These are phyloP conservation scores for Phalanger gymnotis DNA, from an alignment of 2,797 vertebrate species.

Conservation along the genomic window DNA sequence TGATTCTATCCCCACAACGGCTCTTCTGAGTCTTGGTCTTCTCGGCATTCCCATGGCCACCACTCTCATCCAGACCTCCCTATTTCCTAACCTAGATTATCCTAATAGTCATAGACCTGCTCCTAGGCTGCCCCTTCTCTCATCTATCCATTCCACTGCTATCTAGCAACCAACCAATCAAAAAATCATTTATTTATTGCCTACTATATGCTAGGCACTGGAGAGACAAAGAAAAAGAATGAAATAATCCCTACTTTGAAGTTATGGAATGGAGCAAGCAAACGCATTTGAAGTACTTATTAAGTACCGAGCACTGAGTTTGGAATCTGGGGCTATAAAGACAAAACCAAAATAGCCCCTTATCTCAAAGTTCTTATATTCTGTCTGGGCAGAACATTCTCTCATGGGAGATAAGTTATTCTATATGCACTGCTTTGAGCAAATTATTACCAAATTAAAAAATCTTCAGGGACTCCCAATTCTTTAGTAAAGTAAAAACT, in stretches of 20 bases:
- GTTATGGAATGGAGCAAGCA: not conserved
- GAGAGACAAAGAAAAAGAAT: not conserved
- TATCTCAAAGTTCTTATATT: not conserved
- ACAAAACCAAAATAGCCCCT: not conserved
- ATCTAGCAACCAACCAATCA: not conserved
- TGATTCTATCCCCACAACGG: not conserved
- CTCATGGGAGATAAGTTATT: not conserved
- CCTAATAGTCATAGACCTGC: not conserved
- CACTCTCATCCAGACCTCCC: not conserved
- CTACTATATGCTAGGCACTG: not conserved
- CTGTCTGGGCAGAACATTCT: not conserved
- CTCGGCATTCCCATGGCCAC: not conserved
- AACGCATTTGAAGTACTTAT: not conserved
- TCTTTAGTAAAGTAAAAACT: not conserved
- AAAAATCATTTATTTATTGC: not conserved
- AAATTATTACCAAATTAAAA: not conserved
- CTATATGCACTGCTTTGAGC: not conserved
- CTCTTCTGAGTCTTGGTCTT: not conserved
- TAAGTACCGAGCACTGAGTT: not conserved
- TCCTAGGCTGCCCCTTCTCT: not conserved
- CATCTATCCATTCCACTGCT: not conserved
- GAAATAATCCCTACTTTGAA: not conserved
- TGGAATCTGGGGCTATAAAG: not conserved
- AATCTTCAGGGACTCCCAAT: not conserved
- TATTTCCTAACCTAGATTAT: not conserved